These are phyloP conservation scores for Drosophila serrata DNA, from an alignment of 1,140 invertebrate species.

Conservation along the genomic window DNA sequence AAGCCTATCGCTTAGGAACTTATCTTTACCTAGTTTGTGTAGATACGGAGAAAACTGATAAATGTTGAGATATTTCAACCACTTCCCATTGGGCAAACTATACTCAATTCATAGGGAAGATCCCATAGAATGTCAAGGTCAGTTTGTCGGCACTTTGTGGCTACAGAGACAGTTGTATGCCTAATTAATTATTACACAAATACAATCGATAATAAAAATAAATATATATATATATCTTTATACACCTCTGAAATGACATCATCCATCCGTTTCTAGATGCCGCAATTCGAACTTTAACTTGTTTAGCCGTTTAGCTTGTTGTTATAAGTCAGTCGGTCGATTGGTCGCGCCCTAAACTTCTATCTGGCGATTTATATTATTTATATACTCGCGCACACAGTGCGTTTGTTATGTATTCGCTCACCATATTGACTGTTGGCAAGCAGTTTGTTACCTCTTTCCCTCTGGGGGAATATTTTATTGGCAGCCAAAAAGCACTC, in stretches of 20 bases:
- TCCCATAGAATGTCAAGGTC: conserved; percentile 54
- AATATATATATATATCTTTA: conserved; percentile 11
- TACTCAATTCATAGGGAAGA: conserved; percentile 1
- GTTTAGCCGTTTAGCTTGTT: conserved; percentile 43
- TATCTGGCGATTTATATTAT: conserved; percentile 69
- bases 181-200: conserved; percentile 75
- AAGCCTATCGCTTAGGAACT: conserved; percentile 8
- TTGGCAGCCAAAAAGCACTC: conserved; percentile 74
- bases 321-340: conserved; percentile 70
- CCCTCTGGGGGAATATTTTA: conserved; percentile 52
- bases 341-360: conserved; percentile 68
- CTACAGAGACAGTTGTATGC: conserved; percentile 53
- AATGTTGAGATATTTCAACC: not conserved
- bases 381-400: conserved; percentile 59
- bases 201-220: conserved; percentile 67
- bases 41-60: conserved; percentile 13
- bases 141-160: conserved; percentile 44
- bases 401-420: conserved; percentile 75
- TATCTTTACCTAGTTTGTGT: conserved; percentile 5
- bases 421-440: conserved; percentile 58
- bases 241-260: conserved; percentile 66
- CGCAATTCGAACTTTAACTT: conserved; percentile 60
- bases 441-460: conserved; percentile 76
- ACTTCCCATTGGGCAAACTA: no score
- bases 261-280: conserved; percentile 40